Percentiles rank a stretch among this genome's conserved stretches.
Evolutionary conservation across 2,888 invertebrate species (phyloP).

Genomic region (Rhodophaea formosa): DNA sequence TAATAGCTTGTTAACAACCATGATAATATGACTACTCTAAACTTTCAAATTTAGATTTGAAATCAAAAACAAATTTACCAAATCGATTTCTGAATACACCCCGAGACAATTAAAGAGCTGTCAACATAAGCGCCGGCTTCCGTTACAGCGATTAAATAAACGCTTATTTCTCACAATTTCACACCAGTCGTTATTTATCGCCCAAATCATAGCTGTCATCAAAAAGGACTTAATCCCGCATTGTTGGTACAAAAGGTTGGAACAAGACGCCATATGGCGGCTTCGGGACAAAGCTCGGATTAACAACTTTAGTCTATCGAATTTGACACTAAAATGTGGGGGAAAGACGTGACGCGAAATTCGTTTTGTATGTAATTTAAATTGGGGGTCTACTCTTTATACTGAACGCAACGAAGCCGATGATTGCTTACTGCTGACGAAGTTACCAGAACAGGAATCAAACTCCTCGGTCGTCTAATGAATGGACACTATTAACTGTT

Average conservation of each 20-base stretch:
- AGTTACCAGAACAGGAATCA: neutral
- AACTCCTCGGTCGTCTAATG: no score
- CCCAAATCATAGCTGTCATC: slow-evolving; percentile 55
- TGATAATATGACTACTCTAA: no score
- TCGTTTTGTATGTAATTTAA: slow-evolving; percentile 57
- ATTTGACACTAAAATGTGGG: slow-evolving; percentile 39
- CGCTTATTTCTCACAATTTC: slow-evolving; percentile 57
- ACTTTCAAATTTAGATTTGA: no score
- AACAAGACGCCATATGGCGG: slow-evolving; percentile 71
- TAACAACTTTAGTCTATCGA: slow-evolving; percentile 54
- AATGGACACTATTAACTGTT: no score
- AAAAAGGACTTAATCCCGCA: slow-evolving; percentile 55
- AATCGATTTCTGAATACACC: neutral
- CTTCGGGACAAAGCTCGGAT: slow-evolving; percentile 46
- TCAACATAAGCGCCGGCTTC: slow-evolving; percentile 28
- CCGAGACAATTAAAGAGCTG: neutral
- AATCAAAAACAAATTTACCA: neutral
- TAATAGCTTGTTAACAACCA: no score
- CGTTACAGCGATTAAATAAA: slow-evolving; percentile 48
- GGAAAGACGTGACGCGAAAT: slow-evolving; percentile 20
- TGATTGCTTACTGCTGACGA: neutral
- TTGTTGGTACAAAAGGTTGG: slow-evolving; percentile 55
- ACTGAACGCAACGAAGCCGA: neutral
- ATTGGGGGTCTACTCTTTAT: slow-evolving; percentile 32
- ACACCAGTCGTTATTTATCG: slow-evolving; percentile 50